Conservation (phyloP, 2,888 invertebrate genomes). For the Holacanthella duospinosa region DNA sequence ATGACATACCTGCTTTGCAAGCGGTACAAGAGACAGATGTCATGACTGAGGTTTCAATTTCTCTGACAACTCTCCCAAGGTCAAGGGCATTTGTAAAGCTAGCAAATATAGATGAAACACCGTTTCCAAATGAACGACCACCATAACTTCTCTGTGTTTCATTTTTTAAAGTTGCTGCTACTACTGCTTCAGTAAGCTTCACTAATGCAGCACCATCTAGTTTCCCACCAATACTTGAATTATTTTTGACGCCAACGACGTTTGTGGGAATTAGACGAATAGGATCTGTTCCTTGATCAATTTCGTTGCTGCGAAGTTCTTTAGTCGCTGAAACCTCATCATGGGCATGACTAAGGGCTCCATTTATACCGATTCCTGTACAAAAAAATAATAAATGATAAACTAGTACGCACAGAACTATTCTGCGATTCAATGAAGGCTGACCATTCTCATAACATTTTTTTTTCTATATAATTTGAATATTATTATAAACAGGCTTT, state of each 20-base stretch:
- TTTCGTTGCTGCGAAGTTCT: background rate
- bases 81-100: constrained; percentile 51
- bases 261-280: background rate
- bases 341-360: background rate
- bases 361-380: no score
- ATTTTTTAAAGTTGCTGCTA: constrained; percentile 24
- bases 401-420: no score
- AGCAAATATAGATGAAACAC: constrained; percentile 28
- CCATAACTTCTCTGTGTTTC: constrained; percentile 16
- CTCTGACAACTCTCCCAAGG: constrained; percentile 69
- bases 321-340: background rate
- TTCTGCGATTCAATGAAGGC: no score
- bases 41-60: constrained; percentile 61
- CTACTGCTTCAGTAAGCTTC: constrained; percentile 28
- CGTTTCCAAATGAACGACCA: constrained; percentile 28
- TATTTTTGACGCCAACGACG: background rate
- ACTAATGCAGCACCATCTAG: no score
- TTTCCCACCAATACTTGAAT: constrained; percentile 15
- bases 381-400: no score
- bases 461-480: no score
- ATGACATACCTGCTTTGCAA: constrained; percentile 46
- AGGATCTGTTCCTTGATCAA: background rate
- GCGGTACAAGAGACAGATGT: constrained; percentile 80
- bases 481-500: no score
- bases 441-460: no score